phyloP scores from a whole-genome alignment of 2,113 vertebrate genomes.

The Colius striatus region DNA sequence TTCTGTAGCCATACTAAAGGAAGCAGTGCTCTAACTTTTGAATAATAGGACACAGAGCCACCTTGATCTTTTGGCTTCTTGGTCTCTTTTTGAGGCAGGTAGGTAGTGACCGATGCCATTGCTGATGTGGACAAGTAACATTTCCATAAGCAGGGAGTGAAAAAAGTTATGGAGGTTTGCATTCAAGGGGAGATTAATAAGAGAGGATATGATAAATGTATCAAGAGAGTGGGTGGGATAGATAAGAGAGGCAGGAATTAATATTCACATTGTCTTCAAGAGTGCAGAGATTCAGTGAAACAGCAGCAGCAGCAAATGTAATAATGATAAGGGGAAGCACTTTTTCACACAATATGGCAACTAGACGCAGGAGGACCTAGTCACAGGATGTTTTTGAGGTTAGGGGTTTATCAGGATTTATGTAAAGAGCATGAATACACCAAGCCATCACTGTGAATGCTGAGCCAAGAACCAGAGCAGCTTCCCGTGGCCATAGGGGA shows the following conservation, averaged over 20 bases:
- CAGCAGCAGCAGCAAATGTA: neutral
- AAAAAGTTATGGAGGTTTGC: neutral
- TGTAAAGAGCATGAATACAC: neutral
- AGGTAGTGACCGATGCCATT: neutral
- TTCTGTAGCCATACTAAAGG: neutral
- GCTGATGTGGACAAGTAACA: neutral
- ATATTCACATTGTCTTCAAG: neutral
- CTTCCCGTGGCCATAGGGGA: neutral
- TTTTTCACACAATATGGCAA: slow-evolving; percentile 32
- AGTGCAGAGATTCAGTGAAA: neutral
- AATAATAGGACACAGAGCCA: neutral
- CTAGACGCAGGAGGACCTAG: neutral
- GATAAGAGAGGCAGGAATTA: slow-evolving; percentile 17
- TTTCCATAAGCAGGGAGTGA: neutral
- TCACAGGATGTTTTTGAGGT: slow-evolving; percentile 39
- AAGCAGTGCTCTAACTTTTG: neutral
- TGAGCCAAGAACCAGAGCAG: slow-evolving; percentile 14
- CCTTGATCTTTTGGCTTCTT: neutral
- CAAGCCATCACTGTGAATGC: slow-evolving; percentile 1
- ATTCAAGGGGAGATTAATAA: neutral
- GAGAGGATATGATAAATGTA: neutral
- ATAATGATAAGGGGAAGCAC: neutral
- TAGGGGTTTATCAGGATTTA: slow-evolving; percentile 57
- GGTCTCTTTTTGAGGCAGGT: neutral
- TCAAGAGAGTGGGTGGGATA: neutral